Base-by-base conservation (phyloP, 2,113 vertebrate species). In the Okapia johnstoni region DNA sequence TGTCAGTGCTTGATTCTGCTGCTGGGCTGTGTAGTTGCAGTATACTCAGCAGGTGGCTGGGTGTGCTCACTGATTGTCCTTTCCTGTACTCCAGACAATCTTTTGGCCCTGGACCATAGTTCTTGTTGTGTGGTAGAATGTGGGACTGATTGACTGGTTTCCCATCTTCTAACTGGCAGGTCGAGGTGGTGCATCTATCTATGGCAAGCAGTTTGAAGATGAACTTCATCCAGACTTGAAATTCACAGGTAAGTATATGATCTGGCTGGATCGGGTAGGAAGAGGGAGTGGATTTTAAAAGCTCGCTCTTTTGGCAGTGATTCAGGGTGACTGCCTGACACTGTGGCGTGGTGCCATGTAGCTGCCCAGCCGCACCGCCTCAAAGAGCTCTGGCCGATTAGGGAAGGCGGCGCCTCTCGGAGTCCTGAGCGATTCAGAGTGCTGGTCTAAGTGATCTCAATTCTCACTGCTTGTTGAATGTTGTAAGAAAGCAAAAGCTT, bases 171-270 rank as follows among this genome's bases (percentile, higher is more conserved):
- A 7, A 16, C 5, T 70, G 48, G 89, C 97, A 99, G 99, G 99
- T 80, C 99, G 99, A 7, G 99, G 99, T 2, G 99, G 99, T 0
- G 99, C 99, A 3, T 99, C 99, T 81, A 99, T 99, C 97, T 99
- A 98, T n/a, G 99, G 99, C 26, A 99, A 99, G 96, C 99, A 99
- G 95, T 99, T 99, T 93, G 99, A 99, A 97, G 99, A 99, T 33
- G 99, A 99, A 95, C 98, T 99, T 80, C 99, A 99, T 87, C 99
- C 99, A 1, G 99, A 99, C 66, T 98, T 99, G 85, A 99, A 99
- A 98, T 99, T 99, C 98, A 99, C 99, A 46, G 99, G 99, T 99
- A n/a, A 90, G 98, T 98, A 26, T 79, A 8, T 40, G 0, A 13
- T 61, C 57, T 57, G 94, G 7, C 80, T 26, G 55, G 66, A 8